phyloP scores from a whole-genome alignment of 2,797 vertebrate genomes.

The Avahi laniger region DNA sequence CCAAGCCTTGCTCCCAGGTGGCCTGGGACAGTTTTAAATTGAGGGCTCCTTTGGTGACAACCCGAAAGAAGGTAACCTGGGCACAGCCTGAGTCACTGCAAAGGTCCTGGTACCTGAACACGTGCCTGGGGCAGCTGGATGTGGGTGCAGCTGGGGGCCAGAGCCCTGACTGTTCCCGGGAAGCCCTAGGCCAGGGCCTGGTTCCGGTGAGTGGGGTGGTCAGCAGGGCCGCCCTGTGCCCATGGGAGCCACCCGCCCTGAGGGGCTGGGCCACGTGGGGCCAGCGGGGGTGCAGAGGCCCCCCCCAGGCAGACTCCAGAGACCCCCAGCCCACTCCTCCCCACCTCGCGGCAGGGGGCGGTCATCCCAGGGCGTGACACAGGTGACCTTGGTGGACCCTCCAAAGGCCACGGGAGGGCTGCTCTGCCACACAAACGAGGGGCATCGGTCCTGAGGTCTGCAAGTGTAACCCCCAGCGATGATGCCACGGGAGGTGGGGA shows the following conservation, averaged over 20 bases:
- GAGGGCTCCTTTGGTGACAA: background rate
- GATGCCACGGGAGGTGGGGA: background rate
- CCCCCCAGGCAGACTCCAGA: background rate
- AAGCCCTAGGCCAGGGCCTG: background rate
- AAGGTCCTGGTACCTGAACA: fast-evolving
- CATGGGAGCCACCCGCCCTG: too few species aligned
- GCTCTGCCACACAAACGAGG: fast-evolving
- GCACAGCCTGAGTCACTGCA: background rate
- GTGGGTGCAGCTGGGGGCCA: fast-evolving
- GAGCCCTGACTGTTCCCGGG: background rate
- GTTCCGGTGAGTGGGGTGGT: background rate
- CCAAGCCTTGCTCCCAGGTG: background rate
- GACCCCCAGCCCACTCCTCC: too few species aligned
- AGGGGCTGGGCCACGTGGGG: fast-evolving
- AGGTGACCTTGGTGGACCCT: background rate
- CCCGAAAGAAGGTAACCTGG: background rate
- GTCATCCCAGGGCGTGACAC: fast-evolving
- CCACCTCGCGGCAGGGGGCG: too few species aligned
- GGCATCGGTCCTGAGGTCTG: background rate
- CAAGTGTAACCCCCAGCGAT: background rate
- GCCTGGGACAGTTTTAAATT: background rate
- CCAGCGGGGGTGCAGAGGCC: background rate
- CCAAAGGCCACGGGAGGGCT: background rate
- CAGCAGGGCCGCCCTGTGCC: fast-evolving
- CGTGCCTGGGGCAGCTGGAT: too few species aligned